These are phyloP conservation scores for Mamestra configurata DNA, from an alignment of 1,140 invertebrate genomes.

Conservation along the genomic window DNA sequence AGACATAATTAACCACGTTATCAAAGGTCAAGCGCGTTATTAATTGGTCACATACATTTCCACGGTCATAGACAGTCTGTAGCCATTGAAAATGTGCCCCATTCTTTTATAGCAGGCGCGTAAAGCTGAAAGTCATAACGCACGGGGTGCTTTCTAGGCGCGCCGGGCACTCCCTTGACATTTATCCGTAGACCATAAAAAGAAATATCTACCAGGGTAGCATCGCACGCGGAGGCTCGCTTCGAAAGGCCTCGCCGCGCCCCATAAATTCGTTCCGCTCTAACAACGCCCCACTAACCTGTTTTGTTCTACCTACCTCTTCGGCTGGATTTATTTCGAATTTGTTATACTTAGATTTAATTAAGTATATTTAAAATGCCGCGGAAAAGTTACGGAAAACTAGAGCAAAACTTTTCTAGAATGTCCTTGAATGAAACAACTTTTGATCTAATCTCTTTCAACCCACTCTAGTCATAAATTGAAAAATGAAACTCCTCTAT, in stretches of 20 bases:
- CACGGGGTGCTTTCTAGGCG: constrained; percentile 63
- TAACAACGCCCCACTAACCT: constrained; percentile 77
- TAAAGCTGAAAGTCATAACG: constrained; percentile 66
- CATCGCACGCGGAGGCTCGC: constrained; percentile 72
- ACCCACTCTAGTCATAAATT: too few species aligned
- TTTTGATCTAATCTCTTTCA: too few species aligned
- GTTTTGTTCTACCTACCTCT: constrained; percentile 57
- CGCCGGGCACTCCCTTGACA: constrained; percentile 83
- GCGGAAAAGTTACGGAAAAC: too few species aligned
- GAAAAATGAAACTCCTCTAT: too few species aligned
- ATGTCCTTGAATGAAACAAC: too few species aligned
- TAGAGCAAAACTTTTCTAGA: too few species aligned
- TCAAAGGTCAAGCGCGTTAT: constrained; percentile 26
- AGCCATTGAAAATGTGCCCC: constrained; percentile 55
- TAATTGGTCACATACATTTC: constrained; percentile 27
- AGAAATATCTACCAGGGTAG: constrained; percentile 84
- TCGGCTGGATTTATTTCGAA: constrained; percentile 27
- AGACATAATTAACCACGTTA: not conserved
- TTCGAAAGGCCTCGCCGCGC: constrained; percentile 82
- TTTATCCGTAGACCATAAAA: constrained; percentile 86
- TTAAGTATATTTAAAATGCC: too few species aligned
- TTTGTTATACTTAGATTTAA: not conserved
- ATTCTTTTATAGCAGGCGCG: constrained; percentile 58
- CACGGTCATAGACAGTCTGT: constrained; percentile 47
- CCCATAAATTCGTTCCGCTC: constrained; percentile 71